Percentiles rank a stretch among this genome's conserved stretches.
Evolutionary conservation across 2,797 vertebrate genomes (phyloP).

Genomic region (Anguilla obscura): DNA sequence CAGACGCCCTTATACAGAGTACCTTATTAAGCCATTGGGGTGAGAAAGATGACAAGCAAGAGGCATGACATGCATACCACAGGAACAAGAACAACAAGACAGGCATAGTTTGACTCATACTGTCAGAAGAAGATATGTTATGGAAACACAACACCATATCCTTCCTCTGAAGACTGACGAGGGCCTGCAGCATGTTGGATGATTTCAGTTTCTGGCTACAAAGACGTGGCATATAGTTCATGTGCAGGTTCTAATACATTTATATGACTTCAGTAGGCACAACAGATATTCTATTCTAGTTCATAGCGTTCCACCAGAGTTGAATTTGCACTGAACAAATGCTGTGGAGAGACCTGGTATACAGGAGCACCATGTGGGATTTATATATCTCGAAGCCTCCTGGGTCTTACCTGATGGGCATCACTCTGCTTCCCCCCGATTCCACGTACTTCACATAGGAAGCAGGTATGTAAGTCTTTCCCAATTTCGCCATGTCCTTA

Average conservation of each 20-base stretch:
- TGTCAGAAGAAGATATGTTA: background rate
- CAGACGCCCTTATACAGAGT: background rate
- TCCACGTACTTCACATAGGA: slow-evolving; percentile 79
- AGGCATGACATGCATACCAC: background rate
- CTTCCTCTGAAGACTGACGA: background rate
- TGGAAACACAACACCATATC: background rate
- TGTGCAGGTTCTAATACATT: background rate
- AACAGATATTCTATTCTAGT: background rate
- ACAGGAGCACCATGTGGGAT: background rate
- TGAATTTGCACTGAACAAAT: background rate
- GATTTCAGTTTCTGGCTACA: background rate
- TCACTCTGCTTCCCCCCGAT: slow-evolving; percentile 74
- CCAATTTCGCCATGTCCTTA: slow-evolving; percentile 64
- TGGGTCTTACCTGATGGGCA: slow-evolving; percentile 72
- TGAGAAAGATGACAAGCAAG: background rate
- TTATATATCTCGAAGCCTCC: background rate
- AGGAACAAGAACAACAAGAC: background rate
- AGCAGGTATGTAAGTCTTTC: slow-evolving; percentile 72
- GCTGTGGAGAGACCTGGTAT: background rate
- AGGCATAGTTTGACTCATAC: background rate
- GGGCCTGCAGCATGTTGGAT: background rate
- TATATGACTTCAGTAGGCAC: background rate
- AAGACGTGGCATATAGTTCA: background rate
- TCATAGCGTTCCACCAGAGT: background rate
- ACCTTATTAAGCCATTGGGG: background rate